Evolutionary conservation across 2,797 vertebrate species (phyloP).

Genomic region (Enteromius afrohamiltoni): DNA sequence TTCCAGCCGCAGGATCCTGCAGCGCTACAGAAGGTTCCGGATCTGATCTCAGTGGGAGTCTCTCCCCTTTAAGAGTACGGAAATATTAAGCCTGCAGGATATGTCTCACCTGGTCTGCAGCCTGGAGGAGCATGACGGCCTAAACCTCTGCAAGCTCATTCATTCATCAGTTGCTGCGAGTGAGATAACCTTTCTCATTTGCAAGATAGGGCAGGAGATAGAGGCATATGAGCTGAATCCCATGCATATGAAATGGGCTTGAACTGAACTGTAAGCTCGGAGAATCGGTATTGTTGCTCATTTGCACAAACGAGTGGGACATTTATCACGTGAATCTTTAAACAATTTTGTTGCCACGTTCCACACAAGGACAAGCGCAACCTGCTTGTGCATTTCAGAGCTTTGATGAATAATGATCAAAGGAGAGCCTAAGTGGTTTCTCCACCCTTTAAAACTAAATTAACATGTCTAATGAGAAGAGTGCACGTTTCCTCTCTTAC

Average conservation of each 20-base stretch:
- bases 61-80: conserved; percentile 33
- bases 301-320: conserved; percentile 32
- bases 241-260: conserved; percentile 29
- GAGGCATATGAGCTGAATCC: conserved; percentile 22
- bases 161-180: conserved; percentile 33
- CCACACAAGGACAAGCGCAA: conserved; percentile 3
- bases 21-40: conserved; percentile 25
- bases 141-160: conserved; percentile 42
- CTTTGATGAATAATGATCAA: conserved; percentile 55
- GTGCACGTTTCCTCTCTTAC: conserved; percentile 17
- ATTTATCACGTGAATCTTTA: conserved; percentile 34
- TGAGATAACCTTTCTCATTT: conserved; percentile 52
- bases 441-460: conserved; percentile 36
- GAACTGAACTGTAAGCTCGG: conserved; percentile 24
- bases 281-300: conserved; percentile 12
- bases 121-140: conserved; percentile 9
- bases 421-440: conserved; percentile 39
- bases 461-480: conserved; percentile 34
- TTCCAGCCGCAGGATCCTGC: conserved; percentile 45
- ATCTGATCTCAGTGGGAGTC: conserved; percentile 43
- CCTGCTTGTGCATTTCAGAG: conserved; percentile 40
- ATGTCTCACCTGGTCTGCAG: conserved; percentile 39
- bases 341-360: conserved; percentile 21
- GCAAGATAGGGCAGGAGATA: conserved; percentile 50
- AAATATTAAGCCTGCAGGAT: conserved; percentile 45